A percentile compares a stretch with the other conserved stretches of the same genome.
These are phyloP conservation scores for Platysteira castanea DNA, from an alignment of 2,113 vertebrate genomes.

Conservation along the genomic window DNA sequence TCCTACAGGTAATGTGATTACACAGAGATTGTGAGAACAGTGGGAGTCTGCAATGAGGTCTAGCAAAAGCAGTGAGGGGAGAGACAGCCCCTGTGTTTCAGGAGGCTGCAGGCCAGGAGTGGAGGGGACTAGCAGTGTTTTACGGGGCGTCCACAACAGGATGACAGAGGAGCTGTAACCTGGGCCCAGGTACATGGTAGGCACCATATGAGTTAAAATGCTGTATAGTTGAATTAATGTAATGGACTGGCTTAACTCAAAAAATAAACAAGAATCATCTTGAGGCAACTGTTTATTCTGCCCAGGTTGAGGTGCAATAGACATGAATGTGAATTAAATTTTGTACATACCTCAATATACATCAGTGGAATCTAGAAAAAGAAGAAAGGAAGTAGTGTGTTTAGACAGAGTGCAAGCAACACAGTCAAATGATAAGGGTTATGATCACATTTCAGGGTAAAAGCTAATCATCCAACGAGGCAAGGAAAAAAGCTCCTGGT, in stretches of 20 bases:
- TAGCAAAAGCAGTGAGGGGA: background rate
- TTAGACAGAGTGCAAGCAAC: background rate
- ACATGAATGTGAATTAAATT: background rate
- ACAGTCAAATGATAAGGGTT: background rate
- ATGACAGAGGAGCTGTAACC: background rate
- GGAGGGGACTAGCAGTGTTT: background rate
- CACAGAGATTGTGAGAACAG: background rate
- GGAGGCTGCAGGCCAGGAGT: background rate
- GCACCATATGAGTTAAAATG: background rate
- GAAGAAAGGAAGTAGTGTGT: background rate
- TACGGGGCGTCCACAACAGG: background rate
- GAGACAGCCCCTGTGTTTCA: background rate
- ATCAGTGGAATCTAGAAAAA: slow-evolving; percentile 55
- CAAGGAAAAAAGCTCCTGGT: background rate
- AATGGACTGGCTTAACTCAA: background rate
- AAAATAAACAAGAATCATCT: background rate
- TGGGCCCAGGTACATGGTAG: background rate
- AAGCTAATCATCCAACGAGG: background rate
- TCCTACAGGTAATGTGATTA: slow-evolving; percentile 52
- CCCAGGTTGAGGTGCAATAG: background rate
- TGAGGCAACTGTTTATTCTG: background rate
- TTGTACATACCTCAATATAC: slow-evolving; percentile 53
- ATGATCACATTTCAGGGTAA: background rate
- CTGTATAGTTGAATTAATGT: background rate
- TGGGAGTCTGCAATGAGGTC: background rate